Evolutionary conservation across 2,797 vertebrate genomes (phyloP), one percentile per base, ranked within the genome.

Genomic region (Anguilla anguilla): DNA sequence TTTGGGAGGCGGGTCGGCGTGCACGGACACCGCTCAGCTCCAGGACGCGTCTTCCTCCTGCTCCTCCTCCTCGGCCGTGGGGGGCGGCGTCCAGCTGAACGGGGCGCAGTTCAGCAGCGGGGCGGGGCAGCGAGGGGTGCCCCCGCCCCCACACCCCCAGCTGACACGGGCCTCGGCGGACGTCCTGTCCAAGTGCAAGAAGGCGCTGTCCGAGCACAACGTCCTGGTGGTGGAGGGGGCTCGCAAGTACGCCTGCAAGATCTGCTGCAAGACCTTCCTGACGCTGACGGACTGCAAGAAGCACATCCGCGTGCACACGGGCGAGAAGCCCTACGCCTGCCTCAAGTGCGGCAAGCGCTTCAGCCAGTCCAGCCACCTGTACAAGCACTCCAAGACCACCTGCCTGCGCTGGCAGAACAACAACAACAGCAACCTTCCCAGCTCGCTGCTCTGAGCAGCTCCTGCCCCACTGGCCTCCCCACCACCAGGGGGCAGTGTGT

Each of bases 231-330:
- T 99, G 0, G 99, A 99, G 91, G 99, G 99, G 0, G 98, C 98
- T 0, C 97, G 98, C 49, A 99, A 99, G 91, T 99, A 99, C 0
- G 99, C 99, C 15, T 99, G 98, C 93, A 99, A 98, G 94, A 99
- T 99, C 95, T 99, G 99, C 96, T 99, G 98, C 93, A 99, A 99
- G 95, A 99, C 98, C 4, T 99, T 99, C 90, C 94, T 99, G 92
- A 99, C 99, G 25, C 92, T 99, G 88, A 99, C 99, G 0, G 99
- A 99, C 95, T 99, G 99, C 94, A 99, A 99, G 96, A 99, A 99
- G 91, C 99, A 99, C 94, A 99, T 99, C 93, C 96, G 98, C 0
- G 98, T 99, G 11, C 99, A 99, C 95, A 99, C 98, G 0, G 98
- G 98, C 3, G 98, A 99, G 90, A 99, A 99, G 88, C 98, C 98